Evolutionary conservation across 2,797 vertebrate species (phyloP).

Genomic region (Cichlasoma orientale): DNA sequence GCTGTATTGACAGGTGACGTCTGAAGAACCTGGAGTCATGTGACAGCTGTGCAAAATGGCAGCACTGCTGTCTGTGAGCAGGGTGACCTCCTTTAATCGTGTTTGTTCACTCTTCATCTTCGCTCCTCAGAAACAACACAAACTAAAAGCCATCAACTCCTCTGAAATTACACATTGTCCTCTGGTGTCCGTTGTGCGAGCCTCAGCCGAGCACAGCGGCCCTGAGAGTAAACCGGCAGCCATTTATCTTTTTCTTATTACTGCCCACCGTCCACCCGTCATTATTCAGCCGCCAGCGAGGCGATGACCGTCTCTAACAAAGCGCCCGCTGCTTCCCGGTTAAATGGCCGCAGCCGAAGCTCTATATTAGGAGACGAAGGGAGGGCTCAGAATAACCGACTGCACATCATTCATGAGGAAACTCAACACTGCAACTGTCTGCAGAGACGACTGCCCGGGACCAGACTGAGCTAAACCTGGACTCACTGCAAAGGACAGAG

Average conservation of each 20-base stretch:
- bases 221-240: conserved; percentile 5
- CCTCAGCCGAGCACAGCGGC: not conserved
- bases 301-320: conserved; percentile 18
- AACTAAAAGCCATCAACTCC: conserved; percentile 26
- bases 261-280: not conserved
- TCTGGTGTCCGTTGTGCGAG: conserved; percentile 13
- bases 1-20: rapidly evolving
- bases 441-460: not conserved
- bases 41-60: not conserved
- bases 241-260: conserved; percentile 64
- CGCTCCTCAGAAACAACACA: conserved; percentile 24
- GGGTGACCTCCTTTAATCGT: not conserved
- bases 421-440: conserved; percentile 42
- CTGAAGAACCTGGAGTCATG: not conserved
- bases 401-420: conserved; percentile 57
- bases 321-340: conserved; percentile 37
- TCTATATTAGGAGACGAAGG: conserved; percentile 69
- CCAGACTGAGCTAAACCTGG: not conserved
- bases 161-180: conserved; percentile 29
- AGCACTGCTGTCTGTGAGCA: not conserved
- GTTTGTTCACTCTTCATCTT: not conserved
- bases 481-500: not conserved
- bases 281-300: conserved; percentile 39
- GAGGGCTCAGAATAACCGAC: conserved; percentile 68
- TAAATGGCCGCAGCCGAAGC: conserved; percentile 30